Evolutionary conservation across 2,113 vertebrate genomes (phyloP).

Genomic region (Egretta garzetta): DNA sequence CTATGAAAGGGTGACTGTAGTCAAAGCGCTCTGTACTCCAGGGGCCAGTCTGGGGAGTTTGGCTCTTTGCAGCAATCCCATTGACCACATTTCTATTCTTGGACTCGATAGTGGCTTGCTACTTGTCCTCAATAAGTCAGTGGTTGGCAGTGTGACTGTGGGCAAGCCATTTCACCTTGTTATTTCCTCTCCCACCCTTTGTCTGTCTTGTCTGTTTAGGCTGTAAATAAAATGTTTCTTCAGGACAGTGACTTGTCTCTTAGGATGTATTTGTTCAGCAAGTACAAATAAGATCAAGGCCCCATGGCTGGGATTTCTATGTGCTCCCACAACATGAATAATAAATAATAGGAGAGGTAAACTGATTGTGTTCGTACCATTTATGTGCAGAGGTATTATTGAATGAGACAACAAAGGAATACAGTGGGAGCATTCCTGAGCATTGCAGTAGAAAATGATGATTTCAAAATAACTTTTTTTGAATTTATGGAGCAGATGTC

Average conservation of each 20-base stretch:
- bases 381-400: slow-evolving; percentile 1
- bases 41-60: background rate
- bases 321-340: slow-evolving; percentile 49
- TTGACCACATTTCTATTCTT: background rate
- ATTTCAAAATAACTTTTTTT: background rate
- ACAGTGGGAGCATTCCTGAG: background rate
- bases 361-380: slow-evolving; percentile 5
- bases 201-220: slow-evolving; percentile 8
- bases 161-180: background rate
- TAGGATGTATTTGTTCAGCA: slow-evolving; percentile 45
- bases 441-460: background rate
- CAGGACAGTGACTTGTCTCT: slow-evolving; percentile 37
- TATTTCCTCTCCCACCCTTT: background rate
- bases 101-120: background rate
- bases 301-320: background rate
- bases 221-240: slow-evolving; percentile 28
- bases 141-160: background rate
- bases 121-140: background rate
- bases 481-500: background rate
- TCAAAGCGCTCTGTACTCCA: background rate
- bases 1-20: background rate
- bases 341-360: slow-evolving; percentile 51
- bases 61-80: background rate
- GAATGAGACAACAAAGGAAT: slow-evolving; percentile 4
- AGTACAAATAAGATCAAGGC: slow-evolving; percentile 58